Evolutionary conservation across 2,797 vertebrate species (phyloP).

Genomic region (Amblyopsis hoosieri): DNA sequence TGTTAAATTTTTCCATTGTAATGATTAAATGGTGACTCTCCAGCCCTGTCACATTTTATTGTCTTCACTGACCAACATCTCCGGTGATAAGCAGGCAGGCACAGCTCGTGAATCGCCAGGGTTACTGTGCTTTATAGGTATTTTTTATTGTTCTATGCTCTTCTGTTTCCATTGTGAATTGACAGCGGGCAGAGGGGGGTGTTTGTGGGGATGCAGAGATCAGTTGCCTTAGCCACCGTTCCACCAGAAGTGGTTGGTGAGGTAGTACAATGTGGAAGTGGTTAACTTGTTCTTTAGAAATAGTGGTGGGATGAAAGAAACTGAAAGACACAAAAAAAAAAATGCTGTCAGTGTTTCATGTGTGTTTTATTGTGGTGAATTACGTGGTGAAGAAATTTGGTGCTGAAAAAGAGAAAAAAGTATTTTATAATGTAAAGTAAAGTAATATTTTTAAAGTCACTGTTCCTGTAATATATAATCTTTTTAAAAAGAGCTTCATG

Average conservation of each 20-base stretch:
- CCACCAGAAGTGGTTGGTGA: slow-evolving; percentile 13
- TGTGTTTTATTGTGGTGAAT: slow-evolving; percentile 61
- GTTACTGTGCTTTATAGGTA: not conserved
- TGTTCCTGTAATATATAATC: slow-evolving; percentile 87
- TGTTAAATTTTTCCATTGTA: slow-evolving; percentile 70
- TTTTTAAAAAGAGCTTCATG: slow-evolving; percentile 83
- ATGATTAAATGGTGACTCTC: slow-evolving; percentile 76
- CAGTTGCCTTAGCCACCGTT: slow-evolving; percentile 5
- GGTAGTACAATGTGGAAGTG: slow-evolving; percentile 13
- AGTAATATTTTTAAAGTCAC: slow-evolving; percentile 77
- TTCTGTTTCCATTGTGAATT: slow-evolving; percentile 19
- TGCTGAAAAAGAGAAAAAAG: slow-evolving; percentile 77
- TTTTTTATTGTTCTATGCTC: not conserved
- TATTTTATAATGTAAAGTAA: slow-evolving; percentile 83
- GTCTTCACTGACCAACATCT: slow-evolving; percentile 30
- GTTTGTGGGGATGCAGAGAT: slow-evolving; percentile 38
- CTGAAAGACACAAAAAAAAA: slow-evolving; percentile 29
- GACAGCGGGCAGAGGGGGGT: slow-evolving; percentile 33
- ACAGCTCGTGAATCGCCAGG: no score
- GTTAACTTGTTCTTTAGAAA: slow-evolving; percentile 38
- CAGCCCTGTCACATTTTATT: slow-evolving; percentile 62
- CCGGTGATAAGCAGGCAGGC: no score
- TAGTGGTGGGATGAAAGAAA: slow-evolving; percentile 26
- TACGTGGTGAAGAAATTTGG: slow-evolving; percentile 67
- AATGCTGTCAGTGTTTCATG: slow-evolving; percentile 53